A percentile compares a stretch with the other conserved stretches of the same genome.
These are phyloP conservation scores for Lampris incognitus DNA, from an alignment of 2,113 vertebrate species.

Conservation along the genomic window DNA sequence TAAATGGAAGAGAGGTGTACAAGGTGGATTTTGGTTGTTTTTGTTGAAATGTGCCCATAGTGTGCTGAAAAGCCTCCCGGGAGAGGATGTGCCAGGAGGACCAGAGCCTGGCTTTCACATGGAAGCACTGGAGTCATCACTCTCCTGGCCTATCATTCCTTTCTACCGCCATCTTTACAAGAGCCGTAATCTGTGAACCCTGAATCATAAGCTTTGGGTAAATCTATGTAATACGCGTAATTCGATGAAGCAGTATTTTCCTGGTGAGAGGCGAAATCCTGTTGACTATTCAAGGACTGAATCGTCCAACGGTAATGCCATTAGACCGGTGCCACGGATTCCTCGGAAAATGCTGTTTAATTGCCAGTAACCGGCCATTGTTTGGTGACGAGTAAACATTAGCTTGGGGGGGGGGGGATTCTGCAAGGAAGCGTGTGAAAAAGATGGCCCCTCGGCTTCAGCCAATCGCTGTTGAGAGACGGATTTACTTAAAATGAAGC, in stretches of 20 bases:
- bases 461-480: slow-evolving; percentile 72
- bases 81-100: slow-evolving; percentile 16
- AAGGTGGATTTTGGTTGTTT: too few relatives aligned
- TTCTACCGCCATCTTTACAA: slow-evolving; percentile 72
- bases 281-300: slow-evolving; percentile 84
- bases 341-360: slow-evolving; percentile 81
- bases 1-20: too few relatives aligned
- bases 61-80: not conserved
- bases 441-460: slow-evolving; percentile 71
- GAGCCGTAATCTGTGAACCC: slow-evolving; percentile 80
- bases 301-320: slow-evolving; percentile 82
- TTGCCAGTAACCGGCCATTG: slow-evolving; percentile 82
- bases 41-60: not conserved
- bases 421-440: slow-evolving; percentile 73
- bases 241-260: slow-evolving; percentile 83
- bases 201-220: slow-evolving; percentile 83
- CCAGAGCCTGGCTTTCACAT: slow-evolving; percentile 9
- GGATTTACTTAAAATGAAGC: slow-evolving; percentile 72
- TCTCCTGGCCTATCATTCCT: slow-evolving; percentile 52
- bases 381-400: slow-evolving; percentile 82
- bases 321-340: slow-evolving; percentile 82
- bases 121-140: slow-evolving; percentile 45
- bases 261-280: slow-evolving; percentile 82
- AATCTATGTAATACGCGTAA: slow-evolving; percentile 85
- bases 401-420: slow-evolving; percentile 46